phyloP scores from a whole-genome alignment of 2,797 vertebrate genomes.

The Ctenopoma kingsleyae region DNA sequence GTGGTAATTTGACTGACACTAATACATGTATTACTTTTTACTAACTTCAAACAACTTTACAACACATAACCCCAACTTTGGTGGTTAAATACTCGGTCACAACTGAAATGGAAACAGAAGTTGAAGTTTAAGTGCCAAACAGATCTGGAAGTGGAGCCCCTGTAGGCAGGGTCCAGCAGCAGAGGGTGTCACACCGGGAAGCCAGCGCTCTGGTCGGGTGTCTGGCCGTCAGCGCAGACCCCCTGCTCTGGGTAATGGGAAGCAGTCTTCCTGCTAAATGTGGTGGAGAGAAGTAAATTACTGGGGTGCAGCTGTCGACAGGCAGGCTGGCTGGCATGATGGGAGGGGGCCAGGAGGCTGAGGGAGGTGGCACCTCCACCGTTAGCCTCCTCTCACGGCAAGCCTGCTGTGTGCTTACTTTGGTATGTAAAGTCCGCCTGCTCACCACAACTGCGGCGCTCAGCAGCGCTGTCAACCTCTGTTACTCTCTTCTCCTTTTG shows the following conservation, averaged over 20 bases:
- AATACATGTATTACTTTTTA: background rate
- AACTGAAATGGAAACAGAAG: conserved; percentile 37
- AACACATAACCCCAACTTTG: conserved; percentile 6
- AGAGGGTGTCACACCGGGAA: conserved; percentile 76
- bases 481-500: conserved; percentile 28
- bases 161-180: conserved; percentile 71
- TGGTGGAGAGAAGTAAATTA: conserved; percentile 96
- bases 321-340: conserved; percentile 75
- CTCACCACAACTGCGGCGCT: conserved; percentile 86
- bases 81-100: background rate
- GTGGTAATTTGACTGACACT: conserved; percentile 10
- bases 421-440: conserved; percentile 94
- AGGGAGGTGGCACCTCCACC: conserved; percentile 86
- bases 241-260: conserved; percentile 90
- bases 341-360: conserved; percentile 80
- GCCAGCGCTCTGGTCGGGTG: conserved; percentile 72
- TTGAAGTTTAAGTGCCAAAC: conserved; percentile 36
- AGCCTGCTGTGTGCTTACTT: conserved; percentile 95
- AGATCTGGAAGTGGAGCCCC: conserved; percentile 32
- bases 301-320: conserved; percentile 91
- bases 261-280: conserved; percentile 92
- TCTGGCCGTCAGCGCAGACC: conserved; percentile 80
- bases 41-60: conserved; percentile 4
- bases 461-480: conserved; percentile 61
- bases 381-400: conserved; percentile 84